Evolutionary conservation across 2,113 vertebrate species (phyloP), one percentile per base, ranked within the genome.

Genomic region (Lathamus discolor): DNA sequence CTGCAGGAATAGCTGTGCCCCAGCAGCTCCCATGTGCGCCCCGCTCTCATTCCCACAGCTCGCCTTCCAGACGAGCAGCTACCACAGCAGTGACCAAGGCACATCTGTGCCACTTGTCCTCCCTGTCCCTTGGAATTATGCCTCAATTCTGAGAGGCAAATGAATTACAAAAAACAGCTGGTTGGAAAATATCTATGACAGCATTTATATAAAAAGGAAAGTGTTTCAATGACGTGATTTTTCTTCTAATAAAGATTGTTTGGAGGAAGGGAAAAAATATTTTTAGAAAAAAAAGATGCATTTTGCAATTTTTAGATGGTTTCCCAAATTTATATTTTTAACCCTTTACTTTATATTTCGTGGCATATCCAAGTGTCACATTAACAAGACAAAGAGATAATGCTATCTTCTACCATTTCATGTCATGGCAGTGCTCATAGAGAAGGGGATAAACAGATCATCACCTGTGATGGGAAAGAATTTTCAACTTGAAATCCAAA

Each of bases 241-340:
- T 84, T 95, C 79, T 87, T 74, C 41, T 29, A 63, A 73, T n/a
- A 66, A 86, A 80, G 33, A 69, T 59, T 62, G 25, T 41, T 88
- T 52, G 43, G 79, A 82, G 49, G 59, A 93, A 87, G 52, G 43
- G 61, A 61, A 93, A 74, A 82, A 48, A 11, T 86, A 77, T 91
- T 92, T 96, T 91, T 55, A 10, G 8, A 39, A 62, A 46, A 52
- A 55, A 27, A 7, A 1, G 10, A 28, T 75, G 69, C 28, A 35
- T 92, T 77, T 46, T 81, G 23, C 66, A 81, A 33, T 88, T 91
- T 92, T 84, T 64, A 84, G 54, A 24, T 90, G 27, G 48, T 68
- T 67, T 83, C 43, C 43, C 31, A 88, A 84, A 79, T 68, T 63
- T 75, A 6, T 86, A 59, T 95, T 95, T 97, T 95, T 89, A 92